phyloP scores from a whole-genome alignment of 2,797 vertebrate species.

The Pagetopsis macropterus region DNA sequence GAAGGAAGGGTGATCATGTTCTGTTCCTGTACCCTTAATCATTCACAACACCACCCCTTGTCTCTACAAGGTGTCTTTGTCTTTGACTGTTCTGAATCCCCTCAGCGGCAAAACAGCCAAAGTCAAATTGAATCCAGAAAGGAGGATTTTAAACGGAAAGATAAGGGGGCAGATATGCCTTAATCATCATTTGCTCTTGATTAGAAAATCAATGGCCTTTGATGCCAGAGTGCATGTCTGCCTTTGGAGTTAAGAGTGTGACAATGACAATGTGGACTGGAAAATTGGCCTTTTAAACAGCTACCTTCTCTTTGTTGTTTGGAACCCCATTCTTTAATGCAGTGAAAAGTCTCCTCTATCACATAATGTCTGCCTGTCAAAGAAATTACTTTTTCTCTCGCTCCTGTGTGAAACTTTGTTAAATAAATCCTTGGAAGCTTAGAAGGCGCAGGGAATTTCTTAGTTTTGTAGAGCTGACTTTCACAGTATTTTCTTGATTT shows the following conservation, averaged over 20 bases:
- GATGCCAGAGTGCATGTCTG: constrained; percentile 85
- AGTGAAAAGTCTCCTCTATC: constrained; percentile 81
- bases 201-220: constrained; percentile 89
- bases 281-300: constrained; percentile 85
- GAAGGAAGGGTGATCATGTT: constrained; percentile 67
- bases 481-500: constrained; percentile 79
- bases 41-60: constrained; percentile 72
- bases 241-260: constrained; percentile 84
- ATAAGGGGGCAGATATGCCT: constrained; percentile 86
- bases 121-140: constrained; percentile 85
- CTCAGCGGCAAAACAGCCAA: constrained; percentile 76
- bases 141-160: constrained; percentile 83
- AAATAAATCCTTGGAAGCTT: constrained; percentile 77
- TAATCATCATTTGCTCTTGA: constrained; percentile 87
- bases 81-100: constrained; percentile 75
- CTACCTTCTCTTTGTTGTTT: constrained; percentile 82
- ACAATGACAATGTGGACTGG: constrained; percentile 85
- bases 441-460: constrained; percentile 77
- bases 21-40: constrained; percentile 68
- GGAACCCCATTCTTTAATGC: constrained; percentile 80
- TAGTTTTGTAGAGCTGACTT: constrained; percentile 77
- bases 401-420: constrained; percentile 80
- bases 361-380: constrained; percentile 85
- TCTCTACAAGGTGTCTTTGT: constrained; percentile 82
- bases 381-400: constrained; percentile 81